Base-by-base conservation (phyloP, 1,140 invertebrate genomes). In the Drosophila eugracilis region DNA sequence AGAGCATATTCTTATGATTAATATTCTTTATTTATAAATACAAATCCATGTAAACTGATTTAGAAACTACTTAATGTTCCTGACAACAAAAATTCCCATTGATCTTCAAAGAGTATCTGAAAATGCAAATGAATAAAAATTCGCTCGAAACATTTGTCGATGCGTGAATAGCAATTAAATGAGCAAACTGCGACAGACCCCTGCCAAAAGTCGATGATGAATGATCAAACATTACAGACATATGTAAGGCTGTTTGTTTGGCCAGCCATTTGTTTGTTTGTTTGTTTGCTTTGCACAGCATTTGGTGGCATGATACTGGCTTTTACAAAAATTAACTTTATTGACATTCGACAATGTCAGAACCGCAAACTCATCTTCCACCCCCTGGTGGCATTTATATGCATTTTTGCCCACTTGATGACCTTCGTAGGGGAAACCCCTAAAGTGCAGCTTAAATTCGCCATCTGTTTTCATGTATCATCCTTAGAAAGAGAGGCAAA, bases 311-410 rank as follows among this genome's bases (percentile, higher is more conserved):
- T 73, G 28, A 48, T 57, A 37, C 24, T 19, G 22, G 1, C 7
- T 24, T 26, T 58, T 58, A n/a, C 6, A 12, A 32, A 48, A 41
- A 45, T 55, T 24, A 4, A 19, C 32, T 48, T 69, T 75, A 47
- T 63, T 81, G 81, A 86, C 81, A 86, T 86, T 86, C 57, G 77
- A 41, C 73, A 81, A 86, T 86, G 81, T 86, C 81, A 86, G 53
- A 47, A 21, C 10, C 10, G 17, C 30, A 6, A 5, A 58, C 21
- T 12, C 45, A 54, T 17, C 24, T 12, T 5, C 14, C 4, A 6
- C 14, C 44, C 44, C 44, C 14, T 45, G n/a, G n/a, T n/a, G n/a
- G n/a, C n/a, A n/a, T n/a, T n/a, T n/a, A n/a, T n/a, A n/a, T n/a
- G n/a, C n/a, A n/a, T 45, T 26, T 28, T 28, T 3, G 6, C 52